Evolutionary conservation across 92 coral and sea anemone genomes (phyloP).

Genomic region (Epizoanthus rinbou): DNA sequence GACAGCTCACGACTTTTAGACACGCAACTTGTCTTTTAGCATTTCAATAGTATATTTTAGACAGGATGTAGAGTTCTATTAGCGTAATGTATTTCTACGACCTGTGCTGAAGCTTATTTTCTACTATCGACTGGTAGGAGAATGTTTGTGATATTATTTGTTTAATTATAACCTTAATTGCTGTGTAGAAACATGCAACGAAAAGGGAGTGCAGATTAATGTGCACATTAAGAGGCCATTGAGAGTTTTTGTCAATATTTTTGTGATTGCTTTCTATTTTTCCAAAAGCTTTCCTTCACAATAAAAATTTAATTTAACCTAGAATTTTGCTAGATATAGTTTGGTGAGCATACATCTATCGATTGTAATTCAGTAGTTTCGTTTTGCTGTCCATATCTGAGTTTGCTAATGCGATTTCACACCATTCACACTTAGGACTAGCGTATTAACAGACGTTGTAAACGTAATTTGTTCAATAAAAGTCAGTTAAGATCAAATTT

Average conservation of each 20-base stretch:
- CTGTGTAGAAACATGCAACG: not conserved
- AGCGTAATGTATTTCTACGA: not conserved
- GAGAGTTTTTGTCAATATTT: conserved; percentile 61
- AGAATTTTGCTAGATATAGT: conserved; percentile 16
- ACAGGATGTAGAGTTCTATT: conserved; percentile 4
- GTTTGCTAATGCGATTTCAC: conserved; percentile 56
- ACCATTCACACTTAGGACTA: conserved; percentile 38
- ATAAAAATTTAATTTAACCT: conserved; percentile 48
- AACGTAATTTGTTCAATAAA: conserved; percentile 42
- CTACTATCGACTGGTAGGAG: conserved; percentile 8
- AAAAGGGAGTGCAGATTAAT: conserved; percentile 39
- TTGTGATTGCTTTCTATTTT: conserved; percentile 57
- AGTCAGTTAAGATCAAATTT: conserved; percentile 30
- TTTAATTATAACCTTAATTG: conserved; percentile 25
- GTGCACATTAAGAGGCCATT: conserved; percentile 35
- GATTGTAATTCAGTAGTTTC: not conserved
- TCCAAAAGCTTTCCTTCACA: conserved; percentile 53
- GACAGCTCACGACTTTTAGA: not conserved
- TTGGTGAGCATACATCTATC: conserved; percentile 27
- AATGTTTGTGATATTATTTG: conserved; percentile 6
- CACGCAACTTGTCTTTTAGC: not conserved
- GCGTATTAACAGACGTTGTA: conserved; percentile 33
- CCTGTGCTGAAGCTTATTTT: conserved; percentile 3
- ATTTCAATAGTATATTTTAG: not conserved
- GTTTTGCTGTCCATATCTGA: not conserved